Base-by-base conservation (phyloP, 2,888 invertebrate species). In the Drosophila kambysellisi region DNA sequence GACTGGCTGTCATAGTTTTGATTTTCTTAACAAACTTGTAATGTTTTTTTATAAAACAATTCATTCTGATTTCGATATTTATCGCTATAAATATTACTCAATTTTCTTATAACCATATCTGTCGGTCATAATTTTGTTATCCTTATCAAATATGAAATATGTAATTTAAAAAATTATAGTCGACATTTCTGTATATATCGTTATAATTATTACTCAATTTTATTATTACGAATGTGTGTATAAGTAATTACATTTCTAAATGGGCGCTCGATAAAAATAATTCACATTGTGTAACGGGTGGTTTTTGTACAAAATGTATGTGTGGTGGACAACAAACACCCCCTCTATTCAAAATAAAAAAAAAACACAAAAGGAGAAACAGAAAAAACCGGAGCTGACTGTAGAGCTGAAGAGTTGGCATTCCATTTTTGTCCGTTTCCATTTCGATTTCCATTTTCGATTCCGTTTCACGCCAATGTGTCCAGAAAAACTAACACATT, bases 201-300 rank as follows among this genome's bases (percentile, higher is more conserved):
- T 75, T 81, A 82, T 83, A 80, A 80, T 78, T 86, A 79, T 82
- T 84, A 84, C 81, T 87, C 86, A 74, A 66, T 75, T 84, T 83
- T 88, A 82, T 88, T 83, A 86, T 87, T 86, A 88, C 79, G 88
- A 87, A 86, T 88, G 88, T 87, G 82, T 87, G 81, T 88, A 88
- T 83, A 84, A 75, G 82, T 86, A 87, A 87, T 87, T 87, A 87
- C 86, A 84, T 67, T 80, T 83, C 87, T 87, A 87, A 46, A 86
- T 87, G 88, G 81, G 86, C 84, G 82, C 60, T 82, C 82, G 79
- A 73, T 86, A 83, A 86, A 46, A 86, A 73, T 87, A 83, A 78
- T 80, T 77, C 83, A 83, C 83, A 81, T 77, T 63, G 60, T 70
- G 67, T 72, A 67, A 69, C 54, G 69, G 83, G 79, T 82, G 83